These are phyloP conservation scores for Oryzias melastigma DNA, from an alignment of 2,113 vertebrate genomes.

Conservation along the genomic window DNA sequence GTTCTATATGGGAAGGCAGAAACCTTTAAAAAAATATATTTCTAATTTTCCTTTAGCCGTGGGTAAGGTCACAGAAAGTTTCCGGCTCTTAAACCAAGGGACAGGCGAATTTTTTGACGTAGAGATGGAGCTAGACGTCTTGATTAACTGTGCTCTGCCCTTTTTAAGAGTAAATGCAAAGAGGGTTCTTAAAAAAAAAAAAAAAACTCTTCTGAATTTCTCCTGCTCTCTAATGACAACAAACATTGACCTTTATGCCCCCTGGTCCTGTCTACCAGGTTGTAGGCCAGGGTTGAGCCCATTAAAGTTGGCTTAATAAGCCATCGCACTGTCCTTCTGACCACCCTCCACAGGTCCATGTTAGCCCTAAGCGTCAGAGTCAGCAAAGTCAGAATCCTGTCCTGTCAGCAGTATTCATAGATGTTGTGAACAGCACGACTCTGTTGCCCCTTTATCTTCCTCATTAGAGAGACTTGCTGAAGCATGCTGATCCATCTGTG, in stretches of 20 bases:
- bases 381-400: conserved; percentile 54
- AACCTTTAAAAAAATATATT: conserved; percentile 37
- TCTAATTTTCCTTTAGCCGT: conserved; percentile 34
- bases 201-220: conserved; percentile 23
- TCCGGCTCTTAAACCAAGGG: conserved; percentile 27
- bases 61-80: conserved; percentile 34
- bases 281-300: conserved; percentile 53
- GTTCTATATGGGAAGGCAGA: conserved; percentile 7
- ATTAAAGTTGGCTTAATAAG: conserved; percentile 66
- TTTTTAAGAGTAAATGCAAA: conserved; percentile 30
- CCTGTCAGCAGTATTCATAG: conserved; percentile 51
- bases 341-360: conserved; percentile 20
- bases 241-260: conserved; percentile 54
- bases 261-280: conserved; percentile 33
- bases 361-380: conserved; percentile 44
- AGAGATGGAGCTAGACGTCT: conserved; percentile 32
- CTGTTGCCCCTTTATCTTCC: conserved; percentile 16
- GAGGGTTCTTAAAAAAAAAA: conserved; percentile 16
- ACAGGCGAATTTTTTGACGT: conserved; percentile 44
- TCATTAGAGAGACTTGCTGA: conserved; percentile 30
- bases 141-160: conserved; percentile 23
- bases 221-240: conserved; percentile 33
- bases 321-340: conserved; percentile 24
- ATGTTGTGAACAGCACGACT: conserved; percentile 17
- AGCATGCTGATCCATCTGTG: conserved; percentile 15